Conservation (phyloP, 1,140 invertebrate species). For the Drosophila pallidifrons region DNA sequence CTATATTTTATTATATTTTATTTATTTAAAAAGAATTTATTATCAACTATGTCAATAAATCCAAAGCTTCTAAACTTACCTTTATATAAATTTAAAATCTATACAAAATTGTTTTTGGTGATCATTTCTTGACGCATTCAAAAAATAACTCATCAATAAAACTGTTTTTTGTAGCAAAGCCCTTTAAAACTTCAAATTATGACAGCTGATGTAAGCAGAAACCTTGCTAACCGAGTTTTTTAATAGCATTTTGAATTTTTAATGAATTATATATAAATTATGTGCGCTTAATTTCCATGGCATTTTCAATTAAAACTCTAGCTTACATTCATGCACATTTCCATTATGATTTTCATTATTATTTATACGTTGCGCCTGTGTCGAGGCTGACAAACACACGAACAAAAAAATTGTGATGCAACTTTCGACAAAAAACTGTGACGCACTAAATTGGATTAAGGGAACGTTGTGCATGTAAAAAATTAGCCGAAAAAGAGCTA, state of each 20-base stretch:
- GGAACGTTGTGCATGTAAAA: conserved; percentile 13
- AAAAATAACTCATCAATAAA: too few relatives aligned
- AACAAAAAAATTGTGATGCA: background rate
- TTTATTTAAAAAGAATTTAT: too few relatives aligned
- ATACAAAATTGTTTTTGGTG: too few relatives aligned
- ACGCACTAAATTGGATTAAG: conserved; percentile 34
- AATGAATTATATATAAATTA: conserved; percentile 30
- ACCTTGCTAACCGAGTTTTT: background rate
- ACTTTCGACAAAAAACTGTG: conserved; percentile 5
- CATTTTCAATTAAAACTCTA: conserved; percentile 37
- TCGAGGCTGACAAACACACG: background rate
- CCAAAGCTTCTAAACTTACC: too few relatives aligned
- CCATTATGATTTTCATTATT: conserved; percentile 22
- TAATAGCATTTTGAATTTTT: conserved; percentile 31
- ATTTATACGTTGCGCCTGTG: conserved; percentile 18
- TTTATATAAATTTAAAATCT: too few relatives aligned
- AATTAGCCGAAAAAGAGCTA: conserved; percentile 41
- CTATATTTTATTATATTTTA: too few relatives aligned
- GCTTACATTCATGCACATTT: conserved; percentile 25
- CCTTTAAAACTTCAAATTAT: too few relatives aligned
- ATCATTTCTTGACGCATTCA: too few relatives aligned
- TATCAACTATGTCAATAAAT: too few relatives aligned
- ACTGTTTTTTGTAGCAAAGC: too few relatives aligned
- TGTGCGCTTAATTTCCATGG: conserved; percentile 39
- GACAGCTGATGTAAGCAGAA: too few relatives aligned